phyloP scores from a whole-genome alignment of 2,113 vertebrate species.

The Platysternon megacephalum region DNA sequence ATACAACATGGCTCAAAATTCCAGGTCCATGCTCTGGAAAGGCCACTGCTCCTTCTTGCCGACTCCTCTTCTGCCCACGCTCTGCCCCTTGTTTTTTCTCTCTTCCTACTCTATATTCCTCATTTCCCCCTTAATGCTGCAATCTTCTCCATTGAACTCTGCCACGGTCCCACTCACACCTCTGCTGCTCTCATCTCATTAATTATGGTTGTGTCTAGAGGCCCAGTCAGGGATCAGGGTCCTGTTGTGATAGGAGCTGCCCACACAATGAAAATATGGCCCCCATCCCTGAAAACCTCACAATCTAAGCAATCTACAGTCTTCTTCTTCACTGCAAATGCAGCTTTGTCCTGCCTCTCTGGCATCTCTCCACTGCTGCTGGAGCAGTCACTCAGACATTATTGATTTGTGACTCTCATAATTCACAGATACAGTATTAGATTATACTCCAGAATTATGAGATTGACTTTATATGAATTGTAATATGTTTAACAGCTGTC shows the following conservation, averaged over 20 bases:
- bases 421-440: not conserved
- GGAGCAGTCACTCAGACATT: not conserved
- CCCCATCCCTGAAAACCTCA: not conserved
- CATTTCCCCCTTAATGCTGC: too few relatives aligned
- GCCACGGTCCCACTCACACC: not conserved
- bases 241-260: not conserved
- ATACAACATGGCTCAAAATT: not conserved
- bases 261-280: not conserved
- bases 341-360: not conserved
- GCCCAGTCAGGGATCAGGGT: not conserved
- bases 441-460: not conserved
- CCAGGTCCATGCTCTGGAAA: not conserved
- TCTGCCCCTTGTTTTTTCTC: not conserved
- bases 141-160: not conserved
- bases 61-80: not conserved
- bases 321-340: not conserved
- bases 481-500: not conserved
- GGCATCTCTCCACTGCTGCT: not conserved
- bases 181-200: not conserved
- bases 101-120: not conserved
- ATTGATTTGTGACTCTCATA: not conserved
- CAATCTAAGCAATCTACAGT: not conserved
- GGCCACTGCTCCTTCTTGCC: not conserved
- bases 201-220: not conserved
- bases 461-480: not conserved